phyloP scores from a whole-genome alignment of 2,888 invertebrate genomes.

The Polylopha cassiicola region DNA sequence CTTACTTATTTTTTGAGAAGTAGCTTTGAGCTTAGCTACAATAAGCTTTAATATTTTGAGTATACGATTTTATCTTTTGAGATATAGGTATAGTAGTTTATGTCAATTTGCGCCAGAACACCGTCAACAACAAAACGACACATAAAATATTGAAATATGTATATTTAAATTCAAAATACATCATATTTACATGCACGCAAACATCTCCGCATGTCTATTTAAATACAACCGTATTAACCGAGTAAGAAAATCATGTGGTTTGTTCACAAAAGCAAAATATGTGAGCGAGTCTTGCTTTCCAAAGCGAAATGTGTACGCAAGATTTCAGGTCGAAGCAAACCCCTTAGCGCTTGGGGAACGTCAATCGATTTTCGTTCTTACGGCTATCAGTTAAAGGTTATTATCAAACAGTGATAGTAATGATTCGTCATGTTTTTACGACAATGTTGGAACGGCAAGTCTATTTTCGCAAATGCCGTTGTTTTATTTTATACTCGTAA shows the following conservation, averaged over 20 bases:
- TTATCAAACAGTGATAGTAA: too few species aligned
- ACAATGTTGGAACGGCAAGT: conserved; percentile 41
- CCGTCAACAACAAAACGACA: too few species aligned
- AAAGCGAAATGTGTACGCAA: conserved; percentile 19
- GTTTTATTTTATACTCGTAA: conserved; percentile 42
- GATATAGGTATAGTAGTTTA: too few species aligned
- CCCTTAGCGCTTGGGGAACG: background rate
- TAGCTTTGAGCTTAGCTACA: too few species aligned
- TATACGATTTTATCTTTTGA: too few species aligned
- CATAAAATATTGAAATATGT: too few species aligned
- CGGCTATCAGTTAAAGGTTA: background rate
- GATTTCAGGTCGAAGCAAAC: conserved; percentile 17
- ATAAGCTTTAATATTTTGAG: too few species aligned
- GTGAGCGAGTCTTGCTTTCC: conserved; percentile 14
- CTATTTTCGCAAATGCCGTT: conserved; percentile 33
- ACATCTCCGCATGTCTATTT: conserved; percentile 10
- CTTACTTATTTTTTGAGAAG: too few species aligned
- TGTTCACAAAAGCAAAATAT: conserved; percentile 15
- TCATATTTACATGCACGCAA: too few species aligned
- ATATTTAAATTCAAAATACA: too few species aligned
- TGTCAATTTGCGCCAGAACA: too few species aligned
- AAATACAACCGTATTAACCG: conserved; percentile 14
- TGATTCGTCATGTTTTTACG: conserved; percentile 33
- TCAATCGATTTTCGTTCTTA: conserved; percentile 3
- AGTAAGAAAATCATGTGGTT: conserved; percentile 14